A percentile compares a stretch with the other conserved stretches of the same genome.
These are phyloP conservation scores for Hypothenemus hampei DNA, from an alignment of 1,140 invertebrate genomes.

Conservation along the genomic window DNA sequence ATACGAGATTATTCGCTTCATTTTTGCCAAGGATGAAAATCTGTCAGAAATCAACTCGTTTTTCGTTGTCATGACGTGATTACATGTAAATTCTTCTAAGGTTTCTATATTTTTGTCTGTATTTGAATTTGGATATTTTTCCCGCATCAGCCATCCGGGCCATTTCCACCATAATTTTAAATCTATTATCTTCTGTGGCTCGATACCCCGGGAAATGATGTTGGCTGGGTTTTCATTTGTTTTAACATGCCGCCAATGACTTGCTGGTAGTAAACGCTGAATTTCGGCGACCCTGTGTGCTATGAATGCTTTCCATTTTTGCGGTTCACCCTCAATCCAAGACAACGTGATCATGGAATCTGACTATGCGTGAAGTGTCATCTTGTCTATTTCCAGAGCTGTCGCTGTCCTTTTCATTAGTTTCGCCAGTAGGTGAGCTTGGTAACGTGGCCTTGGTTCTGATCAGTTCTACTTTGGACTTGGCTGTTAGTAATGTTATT, in stretches of 20 bases:
- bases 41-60: not conserved
- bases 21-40: not conserved
- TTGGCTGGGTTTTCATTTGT: not conserved
- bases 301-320: not conserved
- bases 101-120: no score
- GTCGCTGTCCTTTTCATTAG: not conserved
- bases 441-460: not conserved
- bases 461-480: slow-evolving; percentile 30
- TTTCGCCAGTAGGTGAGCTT: not conserved
- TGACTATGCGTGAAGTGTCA: not conserved
- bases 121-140: not conserved
- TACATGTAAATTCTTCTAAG: no score
- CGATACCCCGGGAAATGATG: not conserved
- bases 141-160: not conserved
- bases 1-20: not conserved
- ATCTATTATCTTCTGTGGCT: not conserved
- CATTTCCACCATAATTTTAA: not conserved
- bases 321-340: not conserved
- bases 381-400: not conserved
- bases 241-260: not conserved
- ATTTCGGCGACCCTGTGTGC: slow-evolving; percentile 2
- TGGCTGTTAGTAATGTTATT: not conserved
- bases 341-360: not conserved
- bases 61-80: no score
- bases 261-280: not conserved